A percentile compares a stretch with the other conserved stretches of the same genome.
These are phyloP conservation scores for Gorsachius magnificus DNA, from an alignment of 2,797 vertebrate species.

Conservation along the genomic window DNA sequence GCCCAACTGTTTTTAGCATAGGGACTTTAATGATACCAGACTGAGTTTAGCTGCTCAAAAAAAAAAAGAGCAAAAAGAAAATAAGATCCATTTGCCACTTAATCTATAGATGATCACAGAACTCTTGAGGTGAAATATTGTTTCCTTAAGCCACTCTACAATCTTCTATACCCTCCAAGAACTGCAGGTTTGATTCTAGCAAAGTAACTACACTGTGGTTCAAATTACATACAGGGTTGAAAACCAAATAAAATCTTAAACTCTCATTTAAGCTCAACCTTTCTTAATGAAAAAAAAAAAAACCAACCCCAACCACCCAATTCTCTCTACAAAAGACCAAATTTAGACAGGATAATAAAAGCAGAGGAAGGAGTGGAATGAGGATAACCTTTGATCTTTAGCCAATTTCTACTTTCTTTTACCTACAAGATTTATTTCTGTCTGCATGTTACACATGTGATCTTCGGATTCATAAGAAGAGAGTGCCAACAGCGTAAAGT, in stretches of 20 bases:
- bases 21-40: not conserved
- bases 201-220: constrained; percentile 30
- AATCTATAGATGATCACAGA: not conserved
- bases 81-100: not conserved
- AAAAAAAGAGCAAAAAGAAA: not conserved
- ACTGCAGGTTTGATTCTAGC: not conserved
- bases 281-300: constrained; percentile 29
- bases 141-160: constrained; percentile 26
- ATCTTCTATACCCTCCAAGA: not conserved
- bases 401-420: constrained; percentile 76
- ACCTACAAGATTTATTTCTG: constrained; percentile 75
- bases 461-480: constrained; percentile 32
- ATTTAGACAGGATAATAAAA: constrained; percentile 77
- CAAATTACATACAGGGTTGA: constrained; percentile 38
- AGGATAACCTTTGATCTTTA: constrained; percentile 76
- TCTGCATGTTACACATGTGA: constrained; percentile 62
- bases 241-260: constrained; percentile 60
- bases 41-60: not conserved
- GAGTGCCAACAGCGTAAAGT: not conserved
- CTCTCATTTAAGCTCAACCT: constrained; percentile 55
- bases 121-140: not conserved
- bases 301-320: not conserved
- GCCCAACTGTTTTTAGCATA: not conserved
- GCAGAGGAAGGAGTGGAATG: constrained; percentile 67
- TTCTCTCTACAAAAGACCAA: constrained; percentile 59